A percentile compares a stretch with the other conserved stretches of the same genome.
Conservation (phyloP, 2,888 invertebrate genomes). For the Dasypogon diadema region DNA sequence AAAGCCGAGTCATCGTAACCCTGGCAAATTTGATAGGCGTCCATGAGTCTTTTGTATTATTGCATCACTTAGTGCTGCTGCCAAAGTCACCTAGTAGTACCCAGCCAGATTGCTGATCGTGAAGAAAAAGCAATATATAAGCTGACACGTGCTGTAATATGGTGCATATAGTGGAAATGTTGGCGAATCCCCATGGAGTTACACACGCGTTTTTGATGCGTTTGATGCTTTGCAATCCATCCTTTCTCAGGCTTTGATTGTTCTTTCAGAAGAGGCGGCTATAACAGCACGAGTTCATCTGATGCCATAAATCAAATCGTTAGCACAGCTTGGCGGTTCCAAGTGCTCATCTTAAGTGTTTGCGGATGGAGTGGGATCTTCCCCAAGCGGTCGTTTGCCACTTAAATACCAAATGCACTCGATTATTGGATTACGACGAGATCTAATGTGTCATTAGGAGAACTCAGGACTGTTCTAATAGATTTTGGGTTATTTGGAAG, state of each 20-base stretch:
- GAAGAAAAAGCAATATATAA: not conserved
- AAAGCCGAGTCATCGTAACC: not conserved
- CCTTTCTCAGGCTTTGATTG: not conserved
- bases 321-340: slow-evolving; percentile 17
- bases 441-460: slow-evolving; percentile 35
- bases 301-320: slow-evolving; percentile 47
- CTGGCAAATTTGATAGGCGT: slow-evolving; percentile 36
- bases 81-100: not conserved
- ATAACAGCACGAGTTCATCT: slow-evolving; percentile 25
- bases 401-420: slow-evolving; percentile 39
- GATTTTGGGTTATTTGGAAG: not conserved
- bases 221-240: slow-evolving; percentile 17
- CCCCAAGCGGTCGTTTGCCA: slow-evolving; percentile 12
- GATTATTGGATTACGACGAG: slow-evolving; percentile 48
- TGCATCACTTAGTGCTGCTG: not conserved
- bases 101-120: no score
- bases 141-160: slow-evolving; percentile 26
- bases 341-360: slow-evolving; percentile 23
- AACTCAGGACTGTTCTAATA: slow-evolving; percentile 15
- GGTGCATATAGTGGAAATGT: slow-evolving; percentile 8
- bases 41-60: not conserved
- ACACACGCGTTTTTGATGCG: slow-evolving; percentile 17
- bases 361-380: slow-evolving; percentile 36
- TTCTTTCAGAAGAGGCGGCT: slow-evolving; percentile 14
- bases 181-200: slow-evolving; percentile 19